phyloP scores from a whole-genome alignment of 2,797 vertebrate genomes.

The Rhinella marina region DNA sequence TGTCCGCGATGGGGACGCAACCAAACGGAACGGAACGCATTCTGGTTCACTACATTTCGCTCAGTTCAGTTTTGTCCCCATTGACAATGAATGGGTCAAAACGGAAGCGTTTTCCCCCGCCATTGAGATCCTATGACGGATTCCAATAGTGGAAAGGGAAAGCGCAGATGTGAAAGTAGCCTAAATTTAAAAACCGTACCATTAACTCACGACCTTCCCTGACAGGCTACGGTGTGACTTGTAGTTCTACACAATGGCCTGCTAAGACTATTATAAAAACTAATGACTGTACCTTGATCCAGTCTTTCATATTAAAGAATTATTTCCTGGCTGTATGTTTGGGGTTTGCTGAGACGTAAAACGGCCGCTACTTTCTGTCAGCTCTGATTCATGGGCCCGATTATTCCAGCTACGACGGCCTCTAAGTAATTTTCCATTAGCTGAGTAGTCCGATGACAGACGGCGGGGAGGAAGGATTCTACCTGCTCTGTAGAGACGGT shows the following conservation, averaged over 20 bases:
- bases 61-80: no score
- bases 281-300: background rate
- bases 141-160: no score
- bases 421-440: constrained; percentile 63
- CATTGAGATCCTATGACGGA: no score
- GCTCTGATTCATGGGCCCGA: constrained; percentile 66
- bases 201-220: no score
- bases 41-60: no score
- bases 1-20: no score
- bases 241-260: background rate
- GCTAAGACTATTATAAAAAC: background rate
- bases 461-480: background rate
- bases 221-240: background rate
- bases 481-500: background rate
- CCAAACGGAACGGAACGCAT: no score
- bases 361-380: constrained; percentile 60
- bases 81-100: no score
- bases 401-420: constrained; percentile 66
- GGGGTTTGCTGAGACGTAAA: background rate
- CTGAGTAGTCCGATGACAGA: background rate
- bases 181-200: no score
- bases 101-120: no score
- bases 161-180: no score
- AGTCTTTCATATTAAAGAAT: background rate
- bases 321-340: background rate